Percentiles rank a stretch among this genome's conserved stretches.
These are phyloP conservation scores for Galeruca laticollis DNA, from an alignment of 2,888 invertebrate species.

Conservation along the genomic window DNA sequence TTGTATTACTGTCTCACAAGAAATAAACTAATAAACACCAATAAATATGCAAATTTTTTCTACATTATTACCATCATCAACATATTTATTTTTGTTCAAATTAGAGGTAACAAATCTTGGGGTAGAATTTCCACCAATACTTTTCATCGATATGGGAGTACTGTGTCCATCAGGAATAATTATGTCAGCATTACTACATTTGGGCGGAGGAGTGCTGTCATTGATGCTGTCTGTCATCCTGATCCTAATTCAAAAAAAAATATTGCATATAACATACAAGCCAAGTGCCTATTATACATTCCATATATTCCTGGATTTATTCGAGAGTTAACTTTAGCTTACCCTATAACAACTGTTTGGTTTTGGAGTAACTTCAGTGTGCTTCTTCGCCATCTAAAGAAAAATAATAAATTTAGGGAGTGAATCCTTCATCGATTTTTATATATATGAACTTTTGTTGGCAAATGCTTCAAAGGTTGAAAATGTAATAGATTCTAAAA, in stretches of 20 bases:
- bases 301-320: slow-evolving; percentile 23
- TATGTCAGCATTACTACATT: slow-evolving; percentile 25
- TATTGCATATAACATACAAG: slow-evolving; percentile 24
- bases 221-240: too few species aligned
- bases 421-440: slow-evolving; percentile 21
- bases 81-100: slow-evolving; percentile 26
- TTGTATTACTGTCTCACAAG: too few species aligned
- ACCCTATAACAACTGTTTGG: slow-evolving; percentile 26
- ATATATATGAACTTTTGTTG: slow-evolving; percentile 19
- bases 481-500: too few species aligned
- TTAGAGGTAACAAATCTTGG: too few species aligned
- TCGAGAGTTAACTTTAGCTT: slow-evolving; percentile 20
- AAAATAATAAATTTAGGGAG: slow-evolving; percentile 19
- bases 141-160: slow-evolving; percentile 26
- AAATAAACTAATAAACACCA: too few species aligned
- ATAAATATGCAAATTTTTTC: slow-evolving; percentile 27
- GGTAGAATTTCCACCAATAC: slow-evolving; percentile 29
- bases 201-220: slow-evolving; percentile 26
- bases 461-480: slow-evolving; percentile 28
- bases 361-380: slow-evolving; percentile 30
- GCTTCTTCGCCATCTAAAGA: slow-evolving; percentile 23
- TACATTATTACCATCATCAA: slow-evolving; percentile 27
- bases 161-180: slow-evolving; percentile 24
- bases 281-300: slow-evolving; percentile 26
- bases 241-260: slow-evolving; percentile 26